These are phyloP conservation scores for Harlomillsia oculata DNA, from an alignment of 1,140 invertebrate genomes.

Conservation along the genomic window DNA sequence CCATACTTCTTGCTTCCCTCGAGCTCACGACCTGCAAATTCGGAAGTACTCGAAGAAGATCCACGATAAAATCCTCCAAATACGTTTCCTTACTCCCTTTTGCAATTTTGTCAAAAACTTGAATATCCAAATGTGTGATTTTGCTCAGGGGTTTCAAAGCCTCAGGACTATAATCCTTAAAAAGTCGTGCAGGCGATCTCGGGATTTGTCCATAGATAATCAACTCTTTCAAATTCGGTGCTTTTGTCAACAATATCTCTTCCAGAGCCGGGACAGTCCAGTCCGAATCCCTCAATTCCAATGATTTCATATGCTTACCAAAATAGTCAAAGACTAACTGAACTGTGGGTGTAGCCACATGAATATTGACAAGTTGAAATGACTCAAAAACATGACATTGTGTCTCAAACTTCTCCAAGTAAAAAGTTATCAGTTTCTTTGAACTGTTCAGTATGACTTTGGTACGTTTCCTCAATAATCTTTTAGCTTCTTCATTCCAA, in stretches of 20 bases:
- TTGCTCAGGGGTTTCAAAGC: constrained; percentile 4
- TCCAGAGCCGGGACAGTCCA: not conserved
- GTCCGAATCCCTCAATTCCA: constrained; percentile 5
- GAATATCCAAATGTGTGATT: constrained; percentile 17
- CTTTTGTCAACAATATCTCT: not conserved
- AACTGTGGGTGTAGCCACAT: constrained; percentile 13
- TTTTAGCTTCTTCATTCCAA: constrained; percentile 10
- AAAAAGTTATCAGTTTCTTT: constrained; percentile 11
- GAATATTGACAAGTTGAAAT: constrained; percentile 18
- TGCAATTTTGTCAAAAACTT: constrained; percentile 13
- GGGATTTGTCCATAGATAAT: not conserved
- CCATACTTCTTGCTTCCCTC: constrained; percentile 6
- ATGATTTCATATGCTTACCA: not conserved
- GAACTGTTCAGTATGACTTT: constrained; percentile 13
- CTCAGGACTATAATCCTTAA: not conserved
- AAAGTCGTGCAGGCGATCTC: not conserved
- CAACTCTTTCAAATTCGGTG: constrained; percentile 9
- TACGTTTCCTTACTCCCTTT: constrained; percentile 5
- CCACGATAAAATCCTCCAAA: not conserved
- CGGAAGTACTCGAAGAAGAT: not conserved
- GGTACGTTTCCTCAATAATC: constrained; percentile 1
- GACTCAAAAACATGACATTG: not conserved
- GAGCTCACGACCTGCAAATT: not conserved
- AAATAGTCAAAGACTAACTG: not conserved
- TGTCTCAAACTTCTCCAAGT: constrained; percentile 8